Evolutionary conservation across 2,797 vertebrate genomes (phyloP), one percentile per base, ranked within the genome.

Genomic region (Mus minutoides): DNA sequence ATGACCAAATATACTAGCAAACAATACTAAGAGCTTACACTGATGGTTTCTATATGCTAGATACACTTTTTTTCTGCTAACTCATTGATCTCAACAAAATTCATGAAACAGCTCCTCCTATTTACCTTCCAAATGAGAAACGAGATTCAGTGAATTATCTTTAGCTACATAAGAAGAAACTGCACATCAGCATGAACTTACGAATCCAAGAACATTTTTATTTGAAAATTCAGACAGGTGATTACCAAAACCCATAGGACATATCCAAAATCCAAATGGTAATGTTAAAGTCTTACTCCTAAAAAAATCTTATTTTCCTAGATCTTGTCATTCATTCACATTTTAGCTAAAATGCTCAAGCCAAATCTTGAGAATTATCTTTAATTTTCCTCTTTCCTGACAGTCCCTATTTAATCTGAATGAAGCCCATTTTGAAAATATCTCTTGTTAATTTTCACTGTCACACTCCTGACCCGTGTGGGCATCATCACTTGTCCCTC

Each of bases 21-120:
- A 92, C 64, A 80, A 85, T 69, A 83, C 79, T 43, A 75, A 77
- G 2, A 60, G 12, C 6, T 40, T 77, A 43, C n/a, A 37, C 2
- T 78, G n/a, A 92, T 71, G 62, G 4, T 73, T 54, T 49, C 7
- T 64, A 10, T 54, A 19, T 82, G 6, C 62, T n/a, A 67, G 29
- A 69, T 4, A 17, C 21, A 84, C 29, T 75, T 37, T 58, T 14
- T 58, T 14, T 79, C 34, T 67, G 71, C 17, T 78, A 90, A 84
- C n/a, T 93, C 16, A n/a, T 40, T 80, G 71, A 87, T 80, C 16
- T 92, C 79, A 93, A 89, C 16, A 80, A 60, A 94, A 90, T 3
- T 67, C 75, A 58, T 0, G n/a, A 67, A 37, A 71, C 17, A 82
- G 11, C 10, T 46, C 5, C 7, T 49, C 34, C 26, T 22, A 46